Evolutionary conservation across 2,113 vertebrate species (phyloP).

Genomic region (Chinchilla lanigera): DNA sequence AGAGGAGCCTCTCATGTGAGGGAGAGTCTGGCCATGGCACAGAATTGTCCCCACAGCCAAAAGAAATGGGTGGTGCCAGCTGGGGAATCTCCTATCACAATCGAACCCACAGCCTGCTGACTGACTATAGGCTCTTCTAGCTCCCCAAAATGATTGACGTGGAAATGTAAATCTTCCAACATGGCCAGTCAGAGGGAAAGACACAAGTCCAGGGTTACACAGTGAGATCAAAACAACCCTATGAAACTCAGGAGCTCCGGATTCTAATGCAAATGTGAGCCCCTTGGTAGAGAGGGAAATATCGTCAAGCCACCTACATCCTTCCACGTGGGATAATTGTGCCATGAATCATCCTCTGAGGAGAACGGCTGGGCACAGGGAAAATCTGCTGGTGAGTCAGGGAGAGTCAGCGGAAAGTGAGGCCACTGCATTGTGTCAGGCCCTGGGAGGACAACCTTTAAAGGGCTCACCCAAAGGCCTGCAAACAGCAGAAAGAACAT

Average conservation of each 20-base stretch:
- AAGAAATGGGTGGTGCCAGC: neutral
- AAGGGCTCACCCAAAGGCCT: neutral
- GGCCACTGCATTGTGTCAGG: neutral
- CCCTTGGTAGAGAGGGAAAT: slow-evolving; percentile 1
- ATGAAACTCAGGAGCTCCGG: neutral
- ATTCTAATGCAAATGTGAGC: neutral
- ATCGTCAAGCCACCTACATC: neutral
- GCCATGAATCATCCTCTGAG: slow-evolving; percentile 53
- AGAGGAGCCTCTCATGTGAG: neutral
- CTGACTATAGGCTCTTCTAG: neutral
- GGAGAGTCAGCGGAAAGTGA: neutral
- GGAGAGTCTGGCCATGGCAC: neutral
- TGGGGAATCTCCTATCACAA: too few species aligned
- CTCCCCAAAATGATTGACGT: neutral
- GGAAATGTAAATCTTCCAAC: neutral
- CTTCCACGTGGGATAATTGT: neutral
- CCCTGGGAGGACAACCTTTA: too few species aligned
- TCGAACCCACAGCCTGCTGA: neutral
- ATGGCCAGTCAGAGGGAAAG: neutral
- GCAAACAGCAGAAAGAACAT: neutral
- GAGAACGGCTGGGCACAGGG: neutral
- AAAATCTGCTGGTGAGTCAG: slow-evolving; percentile 9
- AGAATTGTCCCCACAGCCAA: neutral
- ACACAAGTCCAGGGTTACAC: neutral
- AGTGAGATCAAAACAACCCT: neutral